These are phyloP conservation scores for Zaprionus inermis DNA, from an alignment of 1,140 invertebrate species.

Conservation along the genomic window DNA sequence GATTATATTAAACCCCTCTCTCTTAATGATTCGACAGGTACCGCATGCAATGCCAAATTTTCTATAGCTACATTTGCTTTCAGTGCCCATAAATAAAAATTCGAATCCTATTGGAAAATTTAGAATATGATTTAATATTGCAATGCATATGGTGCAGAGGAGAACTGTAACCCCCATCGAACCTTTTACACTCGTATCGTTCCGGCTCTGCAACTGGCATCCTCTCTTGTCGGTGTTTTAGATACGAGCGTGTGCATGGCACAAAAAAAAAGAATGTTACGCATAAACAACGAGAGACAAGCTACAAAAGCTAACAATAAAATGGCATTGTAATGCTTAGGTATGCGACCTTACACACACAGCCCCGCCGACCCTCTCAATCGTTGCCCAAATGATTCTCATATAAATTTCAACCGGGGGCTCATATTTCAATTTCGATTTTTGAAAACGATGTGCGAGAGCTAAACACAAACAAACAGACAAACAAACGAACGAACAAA, in stretches of 20 bases:
- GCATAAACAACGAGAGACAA: constrained; percentile 62
- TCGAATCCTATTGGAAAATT: not conserved
- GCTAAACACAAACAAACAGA: constrained; percentile 66
- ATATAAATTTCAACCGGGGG: constrained; percentile 46
- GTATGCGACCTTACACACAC: constrained; percentile 7
- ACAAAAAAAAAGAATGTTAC: constrained; percentile 49
- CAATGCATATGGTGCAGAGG: constrained; percentile 8
- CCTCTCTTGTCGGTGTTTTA: constrained; percentile 18
- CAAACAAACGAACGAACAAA: constrained; percentile 36
- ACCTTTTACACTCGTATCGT: not conserved
- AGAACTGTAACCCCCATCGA: not conserved
- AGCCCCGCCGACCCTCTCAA: not conserved
- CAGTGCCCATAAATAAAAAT: not conserved
- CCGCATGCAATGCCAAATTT: not conserved
- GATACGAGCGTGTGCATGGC: constrained; percentile 15
- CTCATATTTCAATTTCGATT: constrained; percentile 82
- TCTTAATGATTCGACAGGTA: not conserved
- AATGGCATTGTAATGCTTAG: constrained; percentile 22
- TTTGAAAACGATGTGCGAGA: constrained; percentile 76
- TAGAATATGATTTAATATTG: constrained; percentile 14
- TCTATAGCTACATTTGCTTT: not conserved
- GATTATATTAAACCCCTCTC: not conserved
- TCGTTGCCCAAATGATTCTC: constrained; percentile 5
- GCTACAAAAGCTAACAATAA: constrained; percentile 38
- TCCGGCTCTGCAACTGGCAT: not conserved